Evolutionary conservation across 2,113 vertebrate genomes (phyloP).

Genomic region (Turdus rufiventris): DNA sequence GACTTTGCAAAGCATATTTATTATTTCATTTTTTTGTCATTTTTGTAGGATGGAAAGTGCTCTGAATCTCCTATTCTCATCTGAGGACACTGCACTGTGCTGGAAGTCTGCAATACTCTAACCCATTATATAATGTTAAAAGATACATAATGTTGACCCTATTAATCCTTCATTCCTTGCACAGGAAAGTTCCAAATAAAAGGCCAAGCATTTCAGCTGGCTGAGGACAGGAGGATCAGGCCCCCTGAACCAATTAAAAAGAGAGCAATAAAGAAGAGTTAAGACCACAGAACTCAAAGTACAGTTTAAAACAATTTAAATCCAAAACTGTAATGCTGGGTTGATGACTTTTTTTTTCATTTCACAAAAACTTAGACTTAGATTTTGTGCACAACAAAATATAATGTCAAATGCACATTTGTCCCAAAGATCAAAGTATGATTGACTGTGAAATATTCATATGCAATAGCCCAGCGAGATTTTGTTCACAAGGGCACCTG

Average conservation of each 20-base stretch:
- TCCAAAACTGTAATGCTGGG: not conserved
- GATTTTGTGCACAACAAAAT: slow-evolving; percentile 45
- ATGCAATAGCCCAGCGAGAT: slow-evolving; percentile 35
- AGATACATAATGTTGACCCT: not conserved
- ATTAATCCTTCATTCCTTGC: not conserved
- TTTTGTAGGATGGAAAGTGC: not conserved
- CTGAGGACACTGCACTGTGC: not conserved
- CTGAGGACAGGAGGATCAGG: not conserved
- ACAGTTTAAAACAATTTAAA: slow-evolving; percentile 6
- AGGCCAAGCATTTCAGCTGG: not conserved
- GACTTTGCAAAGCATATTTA: slow-evolving; percentile 20
- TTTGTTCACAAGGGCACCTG: slow-evolving; percentile 65
- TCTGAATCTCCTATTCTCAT: slow-evolving; percentile 25
- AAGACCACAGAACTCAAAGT: not conserved
- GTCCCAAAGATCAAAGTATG: slow-evolving; percentile 55
- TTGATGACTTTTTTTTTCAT: slow-evolving; percentile 5
- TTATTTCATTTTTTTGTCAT: not conserved
- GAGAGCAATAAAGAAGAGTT: not conserved
- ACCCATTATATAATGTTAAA: not conserved
- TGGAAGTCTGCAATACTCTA: not conserved
- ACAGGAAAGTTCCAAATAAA: not conserved
- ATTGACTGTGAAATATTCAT: slow-evolving; percentile 63
- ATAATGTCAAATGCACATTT: slow-evolving; percentile 49
- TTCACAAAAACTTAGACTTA: slow-evolving; percentile 45
- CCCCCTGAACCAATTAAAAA: not conserved